A percentile compares a stretch with the other conserved stretches of the same genome.
These are phyloP conservation scores for Pterocles burchelli DNA, from an alignment of 2,113 vertebrate genomes.

Conservation along the genomic window DNA sequence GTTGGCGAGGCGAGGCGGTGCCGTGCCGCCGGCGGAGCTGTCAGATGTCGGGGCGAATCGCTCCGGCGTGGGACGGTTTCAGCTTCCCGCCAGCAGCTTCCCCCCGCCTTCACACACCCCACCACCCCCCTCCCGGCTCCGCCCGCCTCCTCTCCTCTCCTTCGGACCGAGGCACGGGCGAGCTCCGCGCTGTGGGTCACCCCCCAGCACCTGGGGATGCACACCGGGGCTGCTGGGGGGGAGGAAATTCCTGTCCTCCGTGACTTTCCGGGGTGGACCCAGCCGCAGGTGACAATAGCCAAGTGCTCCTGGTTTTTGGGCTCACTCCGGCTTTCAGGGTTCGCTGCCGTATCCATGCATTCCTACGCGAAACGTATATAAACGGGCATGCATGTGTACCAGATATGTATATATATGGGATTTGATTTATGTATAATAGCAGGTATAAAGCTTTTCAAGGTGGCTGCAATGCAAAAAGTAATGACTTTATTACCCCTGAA, in stretches of 20 bases:
- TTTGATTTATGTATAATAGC: slow-evolving; percentile 58
- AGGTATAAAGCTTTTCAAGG: slow-evolving; percentile 71
- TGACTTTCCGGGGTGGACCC: neutral
- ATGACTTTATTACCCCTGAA: slow-evolving; percentile 79
- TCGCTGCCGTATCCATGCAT: neutral
- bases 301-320: neutral
- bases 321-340: neutral
- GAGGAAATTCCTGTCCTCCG: neutral
- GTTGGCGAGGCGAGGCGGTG: neutral
- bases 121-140: neutral
- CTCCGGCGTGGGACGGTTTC: neutral
- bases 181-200: neutral
- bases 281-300: slow-evolving; percentile 3
- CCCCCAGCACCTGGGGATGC: neutral
- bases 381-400: neutral
- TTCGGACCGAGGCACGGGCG: neutral
- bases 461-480: slow-evolving; percentile 74
- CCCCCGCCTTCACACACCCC: neutral
- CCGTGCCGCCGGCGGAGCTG: neutral
- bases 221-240: neutral
- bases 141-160: neutral
- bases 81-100: neutral
- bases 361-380: neutral
- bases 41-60: neutral
- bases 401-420: neutral